Evolutionary conservation across 2,113 vertebrate species (phyloP), one percentile per base, ranked within the genome.

Genomic region (Daboia siamensis): DNA sequence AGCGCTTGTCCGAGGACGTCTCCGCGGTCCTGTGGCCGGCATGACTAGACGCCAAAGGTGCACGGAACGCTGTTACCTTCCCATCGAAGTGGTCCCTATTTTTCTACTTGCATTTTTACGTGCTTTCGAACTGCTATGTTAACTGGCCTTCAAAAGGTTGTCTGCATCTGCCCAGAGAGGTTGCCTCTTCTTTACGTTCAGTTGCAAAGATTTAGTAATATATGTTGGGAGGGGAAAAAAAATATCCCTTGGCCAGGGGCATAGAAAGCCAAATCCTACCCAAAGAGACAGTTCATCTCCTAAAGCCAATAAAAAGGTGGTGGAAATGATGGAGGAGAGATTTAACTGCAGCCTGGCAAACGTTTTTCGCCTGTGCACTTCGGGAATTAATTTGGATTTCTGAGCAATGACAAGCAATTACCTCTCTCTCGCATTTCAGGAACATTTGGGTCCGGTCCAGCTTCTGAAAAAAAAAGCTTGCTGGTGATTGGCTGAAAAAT

Each of bases 351-450:
- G 0, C 46, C 46, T 86, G 91, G 85, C 94, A 52, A 95, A 94
- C 95, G 95, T 91, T 95, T 95, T 1, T 86, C 94, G 93, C 94
- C 93, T 95, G 92, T 52, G 87, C 95, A 95, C 96, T 97, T 95
- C 94, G 95, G 92, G 95, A 96, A 97, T 96, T 97, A 91, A 97
- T 97, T 94, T 95, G 93, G 91, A 92, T 95, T 95, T 94, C 95
- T 96, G 96, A 94, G 94, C 90, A 96, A 96, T 95, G 96, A 94
- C 92, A 97, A 96, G 95, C 96, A 97, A 97, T 97, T 97, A 96
- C 94, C 95, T 96, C 87, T 97, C 97, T 96, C 95, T 93, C 96
- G 95, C 94, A 96, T 97, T 97, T 96, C 96, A 97, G 97, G 96
- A 97, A 97, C 97, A 95, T 94, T 96, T 97, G 96, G 96, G 95